These are phyloP conservation scores for Cardiocondyla obscurior DNA, from an alignment of 1,140 invertebrate species.

Conservation along the genomic window DNA sequence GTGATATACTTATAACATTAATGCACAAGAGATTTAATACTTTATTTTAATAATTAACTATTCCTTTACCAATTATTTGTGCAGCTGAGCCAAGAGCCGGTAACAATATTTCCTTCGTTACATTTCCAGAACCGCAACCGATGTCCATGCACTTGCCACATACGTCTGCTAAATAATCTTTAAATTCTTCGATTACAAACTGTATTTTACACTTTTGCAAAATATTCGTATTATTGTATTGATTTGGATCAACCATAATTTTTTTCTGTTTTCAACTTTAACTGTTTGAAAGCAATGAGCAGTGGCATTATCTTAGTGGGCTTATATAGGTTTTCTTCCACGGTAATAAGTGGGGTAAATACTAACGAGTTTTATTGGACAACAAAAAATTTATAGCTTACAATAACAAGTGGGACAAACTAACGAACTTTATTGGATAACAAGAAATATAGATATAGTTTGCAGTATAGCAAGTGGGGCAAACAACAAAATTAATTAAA, in stretches of 20 bases:
- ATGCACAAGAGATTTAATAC: too few relatives aligned
- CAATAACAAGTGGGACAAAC: too few relatives aligned
- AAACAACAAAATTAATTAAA: too few relatives aligned
- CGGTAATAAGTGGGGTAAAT: background rate
- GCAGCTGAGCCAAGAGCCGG: background rate
- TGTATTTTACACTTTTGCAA: background rate
- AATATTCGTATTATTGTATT: background rate
- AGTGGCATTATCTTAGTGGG: background rate
- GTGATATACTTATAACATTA: background rate
- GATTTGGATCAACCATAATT: background rate
- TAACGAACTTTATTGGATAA: too few relatives aligned
- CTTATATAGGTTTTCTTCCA: background rate
- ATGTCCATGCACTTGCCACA: slow-evolving; percentile 24
- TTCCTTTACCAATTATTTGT: slow-evolving; percentile 2
- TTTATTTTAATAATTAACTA: background rate
- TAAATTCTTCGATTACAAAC: background rate
- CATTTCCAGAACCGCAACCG: background rate
- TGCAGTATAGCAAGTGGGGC: too few relatives aligned
- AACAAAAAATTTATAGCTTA: too few relatives aligned
- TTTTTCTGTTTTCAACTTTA: background rate
- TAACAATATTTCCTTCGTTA: background rate
- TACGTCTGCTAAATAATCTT: background rate
- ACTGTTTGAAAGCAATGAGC: background rate
- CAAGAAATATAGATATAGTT: too few relatives aligned
- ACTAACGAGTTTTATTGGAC: too few relatives aligned